phyloP scores from a whole-genome alignment of 2,888 invertebrate genomes.

The Nymphalis urticae region DNA sequence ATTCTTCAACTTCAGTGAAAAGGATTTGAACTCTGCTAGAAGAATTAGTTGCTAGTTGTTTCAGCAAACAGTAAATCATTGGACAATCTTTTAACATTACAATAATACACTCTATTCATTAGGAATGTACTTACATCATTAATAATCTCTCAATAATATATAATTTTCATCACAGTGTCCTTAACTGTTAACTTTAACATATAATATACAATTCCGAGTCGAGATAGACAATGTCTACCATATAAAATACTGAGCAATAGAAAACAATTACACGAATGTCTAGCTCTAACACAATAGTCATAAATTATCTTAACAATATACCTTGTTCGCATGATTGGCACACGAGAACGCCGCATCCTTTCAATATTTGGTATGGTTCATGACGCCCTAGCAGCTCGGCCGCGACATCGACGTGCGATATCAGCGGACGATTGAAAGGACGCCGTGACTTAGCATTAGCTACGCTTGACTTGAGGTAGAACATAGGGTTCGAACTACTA shows the following conservation, averaged over 20 bases:
- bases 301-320: constrained; percentile 75
- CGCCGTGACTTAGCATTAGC: constrained; percentile 70
- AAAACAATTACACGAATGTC: constrained; percentile 75
- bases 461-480: constrained; percentile 77
- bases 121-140: constrained; percentile 80
- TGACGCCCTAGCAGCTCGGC: constrained; percentile 18
- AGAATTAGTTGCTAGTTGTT: constrained; percentile 35
- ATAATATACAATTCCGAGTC: constrained; percentile 78
- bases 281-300: constrained; percentile 72
- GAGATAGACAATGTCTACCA: constrained; percentile 63
- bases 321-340: constrained; percentile 78
- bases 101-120: constrained; percentile 74
- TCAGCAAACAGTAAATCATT: constrained; percentile 45
- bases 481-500: constrained; percentile 73
- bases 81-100: constrained; percentile 74
- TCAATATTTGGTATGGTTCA: constrained; percentile 70
- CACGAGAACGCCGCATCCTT: constrained; percentile 69
- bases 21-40: constrained; percentile 61
- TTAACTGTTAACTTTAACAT: constrained; percentile 80
- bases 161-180: constrained; percentile 81
- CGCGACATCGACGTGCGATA: constrained; percentile 11
- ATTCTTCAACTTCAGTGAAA: constrained; percentile 56
- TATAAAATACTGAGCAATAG: constrained; percentile 81
- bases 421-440: constrained; percentile 53
- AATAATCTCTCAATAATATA: constrained; percentile 82